Evolutionary conservation across 2,113 vertebrate genomes (phyloP), one percentile per base, ranked within the genome.

Genomic region (Muscicapa adusta): DNA sequence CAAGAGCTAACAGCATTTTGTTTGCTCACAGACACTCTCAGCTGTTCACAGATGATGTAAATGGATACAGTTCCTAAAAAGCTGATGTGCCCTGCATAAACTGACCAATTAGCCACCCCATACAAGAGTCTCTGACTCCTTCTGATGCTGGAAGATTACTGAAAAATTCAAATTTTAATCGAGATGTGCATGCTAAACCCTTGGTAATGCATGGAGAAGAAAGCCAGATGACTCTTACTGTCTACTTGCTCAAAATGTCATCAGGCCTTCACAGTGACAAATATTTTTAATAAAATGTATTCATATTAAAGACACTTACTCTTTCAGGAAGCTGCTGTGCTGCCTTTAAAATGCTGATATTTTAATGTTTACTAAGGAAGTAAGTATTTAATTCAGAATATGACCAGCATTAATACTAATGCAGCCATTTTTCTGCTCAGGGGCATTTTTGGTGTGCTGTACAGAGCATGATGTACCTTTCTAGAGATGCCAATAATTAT

Each of bases 361-460:
- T 96, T 96, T 91, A 31, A 33, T 80, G 54, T 82, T 85, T 89
- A 66, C 38, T 57, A 87, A 74, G n/a, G 48, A 94, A 26, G 33
- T 40, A 60, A 90, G 58, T 26, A 65, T 89, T 96, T 70, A 7
- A 73, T 94, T 89, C 71, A 56, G 63, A 92, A 94, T 85, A 91
- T 15, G 33, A 42, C 13, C n/a, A 86, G 33, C 65, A 43, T 80
- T 91, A 78, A 61, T 68, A 73, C 47, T 47, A 95, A 92, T 17
- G 40, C 26, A 95, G 42, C 12, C 8, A 92, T 94, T 97, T 96
- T 97, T 96, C 88, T 87, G 29, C 57, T 91, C 24, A 40, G 78
- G 24, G 40, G 10, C 72, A 76, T 73, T 93, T 70, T 96, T 94
- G 63, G 60, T 3, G 4, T 74, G 51, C 23, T 80, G 50, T 29